Evolutionary conservation across 1,140 invertebrate species (phyloP).

Genomic region (Alviniconcha marisindica): DNA sequence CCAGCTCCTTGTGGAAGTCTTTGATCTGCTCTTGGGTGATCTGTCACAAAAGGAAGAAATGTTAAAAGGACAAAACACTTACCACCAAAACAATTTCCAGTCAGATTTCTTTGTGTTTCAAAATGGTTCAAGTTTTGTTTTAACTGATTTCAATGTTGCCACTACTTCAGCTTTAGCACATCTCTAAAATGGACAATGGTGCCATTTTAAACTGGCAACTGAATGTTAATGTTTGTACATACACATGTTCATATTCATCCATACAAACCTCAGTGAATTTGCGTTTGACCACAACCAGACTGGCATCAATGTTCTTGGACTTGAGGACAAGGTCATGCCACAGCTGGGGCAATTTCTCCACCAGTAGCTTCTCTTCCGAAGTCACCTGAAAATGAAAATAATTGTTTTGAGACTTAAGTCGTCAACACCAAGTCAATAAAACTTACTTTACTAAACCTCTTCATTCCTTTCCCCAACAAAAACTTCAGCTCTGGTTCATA

Average conservation of each 20-base stretch:
- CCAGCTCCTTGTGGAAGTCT: constrained; percentile 82
- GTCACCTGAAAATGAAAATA: constrained; percentile 55
- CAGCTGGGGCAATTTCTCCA: constrained; percentile 64
- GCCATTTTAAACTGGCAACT: too few species aligned
- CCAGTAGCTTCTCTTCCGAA: constrained; percentile 69
- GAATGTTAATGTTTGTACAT: too few species aligned
- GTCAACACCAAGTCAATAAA: neutral
- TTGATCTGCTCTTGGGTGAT: constrained; percentile 81
- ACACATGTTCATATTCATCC: neutral
- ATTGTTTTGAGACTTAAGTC: neutral
- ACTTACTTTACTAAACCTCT: too few species aligned
- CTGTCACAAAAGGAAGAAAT: constrained; percentile 53
- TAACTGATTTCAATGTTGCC: too few species aligned
- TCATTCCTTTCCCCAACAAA: too few species aligned
- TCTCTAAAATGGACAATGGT: too few species aligned
- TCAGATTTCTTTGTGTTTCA: too few species aligned
- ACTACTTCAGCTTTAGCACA: too few species aligned
- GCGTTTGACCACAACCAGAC: constrained; percentile 76
- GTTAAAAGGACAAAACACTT: constrained; percentile 14
- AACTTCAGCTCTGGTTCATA: too few species aligned
- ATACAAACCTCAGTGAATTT: constrained; percentile 83
- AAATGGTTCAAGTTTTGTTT: too few species aligned
- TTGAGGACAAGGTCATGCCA: constrained; percentile 75
- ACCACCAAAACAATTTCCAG: too few species aligned
- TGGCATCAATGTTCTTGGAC: constrained; percentile 75